Base-by-base conservation (phyloP, 2,888 invertebrate genomes). In the Stenoptilia bipunctidactyla region DNA sequence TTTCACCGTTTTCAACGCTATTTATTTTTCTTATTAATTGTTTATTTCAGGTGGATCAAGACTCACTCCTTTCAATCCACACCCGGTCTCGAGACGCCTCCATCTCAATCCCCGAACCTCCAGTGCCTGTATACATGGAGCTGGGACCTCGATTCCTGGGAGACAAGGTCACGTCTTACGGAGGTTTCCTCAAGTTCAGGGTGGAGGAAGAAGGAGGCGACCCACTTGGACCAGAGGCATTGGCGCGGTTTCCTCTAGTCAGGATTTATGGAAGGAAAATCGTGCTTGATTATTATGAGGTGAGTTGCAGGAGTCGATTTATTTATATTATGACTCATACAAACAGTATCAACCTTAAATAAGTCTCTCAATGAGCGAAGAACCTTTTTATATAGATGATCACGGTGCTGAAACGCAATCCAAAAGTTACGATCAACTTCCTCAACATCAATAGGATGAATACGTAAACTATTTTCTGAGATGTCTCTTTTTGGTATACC, bases 141-240 rank as follows among this genome's bases (percentile, higher is more conserved):
- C 76, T 98, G 12, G 94, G 96, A 0, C 83, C 87, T 8, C 86
- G 89, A 40, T 94, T 97, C 68, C 87, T 92, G 10, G 96, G 95
- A 0, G 98, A 98, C 72, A 84, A 92, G 66, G 90, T 94, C 12
- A 87, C 92, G 45, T 96, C 97, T 14, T 98, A 98, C 71, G 96
- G 96, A 15, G 98, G 98, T 2, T 89, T 89, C 47, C 75, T 98
- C 37, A 86, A 91, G 47, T 97, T 97, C 65, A 86, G 87, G 1
- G 88, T 92, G 0, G 87, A 91, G 39, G 90, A 90, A 46, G 89
- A 89, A 35, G 85, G 86, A 0, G 85, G 87, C 0, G 84, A 85
- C 27, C 79, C 88, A 13, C 86, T 88, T 25, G 68, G 82, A 0
- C 70, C 75, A 2, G 83, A 89, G 1, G 68, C 89, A 1, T 60